phyloP scores from a whole-genome alignment of 37 sponge, comb jelly and placozoan genomes.

The Crambe crambe region DNA sequence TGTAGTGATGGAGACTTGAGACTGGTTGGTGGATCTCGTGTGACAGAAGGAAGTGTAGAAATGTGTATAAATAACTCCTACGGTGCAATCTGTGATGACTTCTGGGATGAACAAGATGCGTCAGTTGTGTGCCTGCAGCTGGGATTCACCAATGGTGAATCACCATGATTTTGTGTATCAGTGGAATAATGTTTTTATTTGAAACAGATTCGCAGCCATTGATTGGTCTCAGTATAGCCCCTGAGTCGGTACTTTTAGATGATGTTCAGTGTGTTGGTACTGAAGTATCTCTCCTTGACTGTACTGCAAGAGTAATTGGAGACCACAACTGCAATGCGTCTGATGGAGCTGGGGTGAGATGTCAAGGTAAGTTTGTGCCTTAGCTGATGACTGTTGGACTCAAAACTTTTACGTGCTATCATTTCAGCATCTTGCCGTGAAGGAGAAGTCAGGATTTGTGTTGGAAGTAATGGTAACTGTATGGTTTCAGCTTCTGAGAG shows the following conservation, averaged over 20 bases:
- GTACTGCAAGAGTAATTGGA: slow-evolving; percentile 12
- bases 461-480: slow-evolving; percentile 6
- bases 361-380: slow-evolving; percentile 5
- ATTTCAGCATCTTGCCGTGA: slow-evolving; percentile 16
- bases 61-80: slow-evolving; percentile 39
- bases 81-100: slow-evolving; percentile 51
- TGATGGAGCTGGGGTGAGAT: slow-evolving; percentile 48
- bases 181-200: background rate
- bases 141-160: background rate
- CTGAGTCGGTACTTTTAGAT: slow-evolving; percentile 34
- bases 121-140: slow-evolving; percentile 29
- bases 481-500: background rate
- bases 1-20: slow-evolving; percentile 45
- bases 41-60: slow-evolving; percentile 27
- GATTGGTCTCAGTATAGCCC: background rate
- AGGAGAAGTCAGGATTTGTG: slow-evolving; percentile 16
- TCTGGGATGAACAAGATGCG: slow-evolving; percentile 44
- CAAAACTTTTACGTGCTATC: too few relatives aligned
- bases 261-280: slow-evolving; percentile 48
- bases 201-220: background rate
- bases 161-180: background rate
- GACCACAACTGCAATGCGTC: slow-evolving; percentile 20
- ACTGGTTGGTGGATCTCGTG: slow-evolving; percentile 2
- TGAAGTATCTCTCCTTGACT: slow-evolving; percentile 37
- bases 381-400: too few relatives aligned